phyloP scores from a whole-genome alignment of 92 coral and sea anemone genomes.

The Paragorgia papillata region DNA sequence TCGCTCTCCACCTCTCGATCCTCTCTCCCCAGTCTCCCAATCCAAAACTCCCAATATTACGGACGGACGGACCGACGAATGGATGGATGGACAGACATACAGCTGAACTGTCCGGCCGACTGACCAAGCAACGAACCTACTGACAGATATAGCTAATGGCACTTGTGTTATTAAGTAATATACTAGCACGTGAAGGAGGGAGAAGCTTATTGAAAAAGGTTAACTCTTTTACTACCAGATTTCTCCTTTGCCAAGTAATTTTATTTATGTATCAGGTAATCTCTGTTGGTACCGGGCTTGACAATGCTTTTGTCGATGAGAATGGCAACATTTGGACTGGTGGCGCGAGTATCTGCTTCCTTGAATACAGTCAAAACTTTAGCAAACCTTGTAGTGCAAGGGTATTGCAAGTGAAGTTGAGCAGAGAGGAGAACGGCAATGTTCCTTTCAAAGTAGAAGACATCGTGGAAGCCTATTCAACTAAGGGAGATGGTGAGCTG shows the following conservation, averaged over 20 bases:
- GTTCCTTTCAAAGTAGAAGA: slow-evolving; percentile 38
- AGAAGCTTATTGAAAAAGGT: too few species aligned
- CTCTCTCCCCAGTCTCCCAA: too few species aligned
- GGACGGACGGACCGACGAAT: too few species aligned
- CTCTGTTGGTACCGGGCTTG: slow-evolving; percentile 23
- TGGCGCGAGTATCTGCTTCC: slow-evolving; percentile 55
- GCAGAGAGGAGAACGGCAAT: slow-evolving; percentile 34
- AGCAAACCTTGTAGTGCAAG: slow-evolving; percentile 70
- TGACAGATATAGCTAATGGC: too few species aligned
- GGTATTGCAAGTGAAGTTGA: slow-evolving; percentile 55
- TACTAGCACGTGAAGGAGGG: too few species aligned
- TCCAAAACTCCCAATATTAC: too few species aligned
- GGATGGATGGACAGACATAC: too few species aligned
- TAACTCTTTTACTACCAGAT: too few species aligned
- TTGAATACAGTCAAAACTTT: slow-evolving; percentile 58
- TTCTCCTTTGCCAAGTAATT: neutral
- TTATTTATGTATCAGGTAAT: neutral
- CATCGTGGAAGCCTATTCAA: slow-evolving; percentile 44
- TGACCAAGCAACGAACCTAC: too few species aligned
- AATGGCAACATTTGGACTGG: slow-evolving; percentile 83
- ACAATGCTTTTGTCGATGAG: slow-evolving; percentile 76
- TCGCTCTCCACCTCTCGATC: too few species aligned
- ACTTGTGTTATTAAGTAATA: too few species aligned
- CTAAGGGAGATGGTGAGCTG: slow-evolving; percentile 38
- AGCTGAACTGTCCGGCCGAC: too few species aligned